A percentile compares a stretch with the other conserved stretches of the same genome.
Conservation (phyloP, 1,140 invertebrate species). For the Papilio glaucus region DNA sequence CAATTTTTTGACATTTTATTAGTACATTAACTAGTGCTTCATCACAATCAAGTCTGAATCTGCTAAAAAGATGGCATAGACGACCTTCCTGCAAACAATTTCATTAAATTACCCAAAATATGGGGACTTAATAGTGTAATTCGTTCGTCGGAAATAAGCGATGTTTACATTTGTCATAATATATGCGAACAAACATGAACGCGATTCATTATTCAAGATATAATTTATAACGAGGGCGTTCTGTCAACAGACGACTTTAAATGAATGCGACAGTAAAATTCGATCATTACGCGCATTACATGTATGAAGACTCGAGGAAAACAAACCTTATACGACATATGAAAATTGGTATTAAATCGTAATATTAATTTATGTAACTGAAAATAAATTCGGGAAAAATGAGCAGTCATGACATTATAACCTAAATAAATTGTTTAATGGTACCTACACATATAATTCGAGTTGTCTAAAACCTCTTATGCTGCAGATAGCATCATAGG, state of each 20-base stretch:
- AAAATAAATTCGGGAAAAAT: background rate
- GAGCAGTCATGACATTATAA: background rate
- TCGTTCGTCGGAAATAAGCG: background rate
- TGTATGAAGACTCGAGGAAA: background rate
- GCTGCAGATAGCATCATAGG: background rate
- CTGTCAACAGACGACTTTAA: slow-evolving; percentile 29
- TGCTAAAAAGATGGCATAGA: no score
- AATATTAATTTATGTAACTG: background rate
- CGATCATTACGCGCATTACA: background rate
- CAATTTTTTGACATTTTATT: no score
- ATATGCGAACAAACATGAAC: slow-evolving; percentile 21
- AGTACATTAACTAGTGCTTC: no score
- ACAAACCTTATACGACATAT: background rate
- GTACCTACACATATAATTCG: background rate
- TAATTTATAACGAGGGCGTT: slow-evolving; percentile 25
- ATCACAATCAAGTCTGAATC: no score
- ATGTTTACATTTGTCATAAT: slow-evolving; percentile 31
- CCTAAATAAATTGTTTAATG: background rate
- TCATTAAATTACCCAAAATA: no score
- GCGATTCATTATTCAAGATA: slow-evolving; percentile 31
- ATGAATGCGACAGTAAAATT: slow-evolving; percentile 13
- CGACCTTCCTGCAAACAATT: background rate
- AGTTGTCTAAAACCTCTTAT: background rate
- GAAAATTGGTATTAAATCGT: background rate
- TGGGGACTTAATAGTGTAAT: no score